Conservation (phyloP, 2,113 vertebrate species). For the Sarotherodon lohbergeri region DNA sequence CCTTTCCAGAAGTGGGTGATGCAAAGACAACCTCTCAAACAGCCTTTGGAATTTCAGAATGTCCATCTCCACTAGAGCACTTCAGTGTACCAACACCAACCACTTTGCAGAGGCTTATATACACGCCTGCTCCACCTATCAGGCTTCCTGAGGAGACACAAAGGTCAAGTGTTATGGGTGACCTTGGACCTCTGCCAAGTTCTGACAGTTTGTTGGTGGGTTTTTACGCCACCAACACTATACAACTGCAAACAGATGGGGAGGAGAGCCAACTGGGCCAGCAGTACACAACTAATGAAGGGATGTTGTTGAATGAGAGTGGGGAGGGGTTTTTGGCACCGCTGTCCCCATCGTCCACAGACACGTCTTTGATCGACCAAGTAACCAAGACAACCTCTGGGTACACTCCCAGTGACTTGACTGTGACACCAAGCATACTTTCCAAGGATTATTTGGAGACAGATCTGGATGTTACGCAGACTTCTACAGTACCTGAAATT, state of each 20-base stretch:
- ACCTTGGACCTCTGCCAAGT: neutral
- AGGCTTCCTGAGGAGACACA: neutral
- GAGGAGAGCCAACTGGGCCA: neutral
- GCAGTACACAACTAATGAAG: neutral
- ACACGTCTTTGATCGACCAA: neutral
- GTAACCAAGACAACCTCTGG: neutral
- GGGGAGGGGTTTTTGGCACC: neutral
- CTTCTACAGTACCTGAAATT: neutral
- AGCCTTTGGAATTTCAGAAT: neutral
- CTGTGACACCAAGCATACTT: neutral
- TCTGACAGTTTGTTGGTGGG: neutral
- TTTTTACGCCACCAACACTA: neutral
- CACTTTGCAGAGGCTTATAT: constrained; percentile 5
- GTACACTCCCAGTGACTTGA: neutral
- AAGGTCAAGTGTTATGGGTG: neutral
- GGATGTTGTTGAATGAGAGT: neutral
- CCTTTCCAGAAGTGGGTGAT: neutral
- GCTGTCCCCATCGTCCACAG: neutral
- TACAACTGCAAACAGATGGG: neutral
- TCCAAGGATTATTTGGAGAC: neutral
- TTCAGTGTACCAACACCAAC: neutral
- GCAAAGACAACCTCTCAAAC: neutral
- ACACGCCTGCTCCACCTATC: neutral
- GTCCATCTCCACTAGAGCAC: neutral
- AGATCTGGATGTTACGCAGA: neutral